A percentile compares a stretch with the other conserved stretches of the same genome.
Evolutionary conservation across 2,113 vertebrate genomes (phyloP).

Genomic region (Speoplatyrhinus poulsoni): DNA sequence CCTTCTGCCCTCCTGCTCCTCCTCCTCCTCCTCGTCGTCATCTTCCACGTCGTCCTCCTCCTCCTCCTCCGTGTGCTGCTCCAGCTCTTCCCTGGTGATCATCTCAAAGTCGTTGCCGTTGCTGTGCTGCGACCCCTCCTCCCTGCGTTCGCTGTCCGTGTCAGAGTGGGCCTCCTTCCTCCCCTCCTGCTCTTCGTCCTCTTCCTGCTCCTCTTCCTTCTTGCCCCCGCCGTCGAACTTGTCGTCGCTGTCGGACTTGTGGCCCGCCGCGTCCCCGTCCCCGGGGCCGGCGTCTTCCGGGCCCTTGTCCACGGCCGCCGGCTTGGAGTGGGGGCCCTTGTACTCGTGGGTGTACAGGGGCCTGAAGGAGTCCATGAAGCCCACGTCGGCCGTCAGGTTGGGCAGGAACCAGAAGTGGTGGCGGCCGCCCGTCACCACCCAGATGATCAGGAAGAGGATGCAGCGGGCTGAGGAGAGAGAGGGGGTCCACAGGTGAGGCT

Average conservation of each 20-base stretch:
- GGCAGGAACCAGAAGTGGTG: slow-evolving; percentile 99
- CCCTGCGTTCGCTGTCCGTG: slow-evolving; percentile 94
- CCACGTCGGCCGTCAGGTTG: slow-evolving; percentile 96
- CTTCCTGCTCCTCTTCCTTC: slow-evolving; percentile 83
- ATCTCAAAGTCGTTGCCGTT: slow-evolving; percentile 99
- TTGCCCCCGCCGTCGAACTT: slow-evolving; percentile 96
- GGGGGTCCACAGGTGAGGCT: background rate
- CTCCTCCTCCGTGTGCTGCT: slow-evolving; percentile 93
- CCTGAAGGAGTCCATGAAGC: slow-evolving; percentile 98
- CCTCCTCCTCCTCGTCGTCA: slow-evolving; percentile 69
- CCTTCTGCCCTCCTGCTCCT: slow-evolving; percentile 55
- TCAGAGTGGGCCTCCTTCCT: slow-evolving; percentile 80
- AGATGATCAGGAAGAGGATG: slow-evolving; percentile 97
- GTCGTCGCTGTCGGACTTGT: slow-evolving; percentile 85
- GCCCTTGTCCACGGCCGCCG: slow-evolving; percentile 69
- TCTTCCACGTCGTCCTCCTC: slow-evolving; percentile 80
- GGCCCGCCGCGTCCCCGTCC: background rate
- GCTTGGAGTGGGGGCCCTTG: slow-evolving; percentile 92
- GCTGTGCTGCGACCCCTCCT: slow-evolving; percentile 97
- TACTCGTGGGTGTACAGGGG: slow-evolving; percentile 98
- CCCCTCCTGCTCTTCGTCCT: slow-evolving; percentile 75
- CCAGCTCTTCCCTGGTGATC: slow-evolving; percentile 98
- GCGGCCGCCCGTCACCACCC: slow-evolving; percentile 94
- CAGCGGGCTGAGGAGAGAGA: slow-evolving; percentile 84
- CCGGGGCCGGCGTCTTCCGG: slow-evolving; percentile 38